Base-by-base conservation (phyloP, 2,888 invertebrate genomes). In the Megalurothrips usitatus region DNA sequence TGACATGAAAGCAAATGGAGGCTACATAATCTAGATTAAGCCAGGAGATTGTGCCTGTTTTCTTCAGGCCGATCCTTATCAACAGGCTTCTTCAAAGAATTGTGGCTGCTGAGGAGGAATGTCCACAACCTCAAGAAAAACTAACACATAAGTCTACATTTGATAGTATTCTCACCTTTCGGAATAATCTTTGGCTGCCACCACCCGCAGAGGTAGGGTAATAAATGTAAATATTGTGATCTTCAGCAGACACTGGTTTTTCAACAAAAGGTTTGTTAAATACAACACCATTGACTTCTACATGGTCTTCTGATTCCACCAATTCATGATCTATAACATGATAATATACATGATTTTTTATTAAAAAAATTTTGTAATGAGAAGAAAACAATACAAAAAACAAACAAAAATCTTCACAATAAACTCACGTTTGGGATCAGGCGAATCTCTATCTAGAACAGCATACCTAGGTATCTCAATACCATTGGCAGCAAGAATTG, bases 221-320 rank as follows among this genome's bases (percentile, higher is more conserved):
- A 88, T 99, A 99, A 85, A 99, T 99, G 87, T 98, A 98, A 86
- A 99, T 98, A 87, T 99, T 99, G 87, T 99, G 99, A 89, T 99
- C 99, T 88, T 99, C 99, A 0, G 99, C 99, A 34, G 97, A 97
- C 11, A 99, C 96, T 0, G 99, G 99, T 87, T 99, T 99, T 89
- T 99, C 99, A 28, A 99, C 99, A 89, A 99, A 99, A 0, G 99
- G 99, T 86, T 99, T 98, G 86, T 97, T 97, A 86, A 99, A 98
- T 34, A 93, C 93, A 48, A 95, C 92, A 10, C 97, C 97, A 87
- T 98, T 97, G 79, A 99, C 96, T 89, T 98, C 98, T 6, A 99
- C 97, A 85, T 97, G 96, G 88, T 99, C 98, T 87, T 99, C 99
- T 0, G 95, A 95, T 87, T 99, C 98, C 79, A 97, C 94, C 81